Conservation (phyloP, 2,797 vertebrate genomes). For the Champsocephalus gunnari region DNA sequence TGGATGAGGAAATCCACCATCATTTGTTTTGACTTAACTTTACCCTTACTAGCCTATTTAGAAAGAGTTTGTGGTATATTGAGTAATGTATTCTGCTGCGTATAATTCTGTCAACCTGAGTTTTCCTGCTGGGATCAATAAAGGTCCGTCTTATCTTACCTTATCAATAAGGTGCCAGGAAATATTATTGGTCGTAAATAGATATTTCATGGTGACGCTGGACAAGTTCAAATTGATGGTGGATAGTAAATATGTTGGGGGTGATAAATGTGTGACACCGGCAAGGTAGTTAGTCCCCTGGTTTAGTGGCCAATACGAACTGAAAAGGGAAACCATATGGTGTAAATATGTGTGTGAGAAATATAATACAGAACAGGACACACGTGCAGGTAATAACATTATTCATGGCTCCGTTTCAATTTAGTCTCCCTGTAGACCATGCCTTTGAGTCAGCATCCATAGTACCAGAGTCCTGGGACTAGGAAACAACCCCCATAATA, state of each 20-base stretch:
- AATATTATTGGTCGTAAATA: neutral
- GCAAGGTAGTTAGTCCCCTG: neutral
- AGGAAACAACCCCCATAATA: neutral
- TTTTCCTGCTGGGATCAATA: too few relatives aligned
- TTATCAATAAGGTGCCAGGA: neutral
- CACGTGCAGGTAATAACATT: too few relatives aligned
- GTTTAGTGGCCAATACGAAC: neutral
- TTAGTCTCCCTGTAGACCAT: neutral
- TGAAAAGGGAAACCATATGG: neutral
- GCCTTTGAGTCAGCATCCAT: neutral
- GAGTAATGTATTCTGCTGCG: neutral
- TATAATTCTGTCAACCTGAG: neutral
- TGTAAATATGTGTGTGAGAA: neutral
- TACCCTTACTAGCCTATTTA: neutral
- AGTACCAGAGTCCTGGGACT: neutral
- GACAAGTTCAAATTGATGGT: neutral
- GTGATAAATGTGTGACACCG: neutral
- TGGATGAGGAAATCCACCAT: constrained; percentile 21
- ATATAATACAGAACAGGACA: neutral
- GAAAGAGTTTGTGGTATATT: constrained; percentile 6
- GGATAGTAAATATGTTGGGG: neutral
- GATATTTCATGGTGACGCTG: neutral
- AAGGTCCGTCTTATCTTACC: too few relatives aligned
- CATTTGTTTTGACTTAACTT: constrained; percentile 17
- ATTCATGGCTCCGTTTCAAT: neutral